phyloP scores from a whole-genome alignment of 1,140 invertebrate species.

The Drosophila cardini region DNA sequence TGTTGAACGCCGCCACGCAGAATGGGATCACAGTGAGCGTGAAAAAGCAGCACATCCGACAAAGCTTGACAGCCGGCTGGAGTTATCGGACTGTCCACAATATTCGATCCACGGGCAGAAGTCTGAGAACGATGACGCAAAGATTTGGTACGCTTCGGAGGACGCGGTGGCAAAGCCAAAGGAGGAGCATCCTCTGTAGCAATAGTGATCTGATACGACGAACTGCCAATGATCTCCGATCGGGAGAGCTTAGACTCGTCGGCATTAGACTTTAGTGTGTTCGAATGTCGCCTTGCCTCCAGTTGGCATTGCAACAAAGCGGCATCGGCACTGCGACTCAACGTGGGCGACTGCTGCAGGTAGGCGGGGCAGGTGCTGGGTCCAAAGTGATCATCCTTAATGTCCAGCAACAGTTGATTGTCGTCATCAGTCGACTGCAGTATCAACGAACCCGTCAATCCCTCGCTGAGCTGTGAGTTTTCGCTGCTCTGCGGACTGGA shows the following conservation, averaged over 20 bases:
- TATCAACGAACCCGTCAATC: constrained; percentile 22
- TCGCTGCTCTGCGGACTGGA: constrained; percentile 73
- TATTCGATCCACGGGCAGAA: background rate
- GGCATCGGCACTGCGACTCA: constrained; percentile 78
- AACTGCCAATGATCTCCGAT: constrained; percentile 73
- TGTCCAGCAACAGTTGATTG: constrained; percentile 67
- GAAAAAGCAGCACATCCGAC: constrained; percentile 89
- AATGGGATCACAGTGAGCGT: constrained; percentile 91
- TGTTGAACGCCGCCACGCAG: constrained; percentile 89
- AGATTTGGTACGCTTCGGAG: constrained; percentile 79
- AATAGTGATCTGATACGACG: constrained; percentile 55
- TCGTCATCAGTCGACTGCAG: constrained; percentile 28
- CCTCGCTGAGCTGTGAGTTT: constrained; percentile 51
- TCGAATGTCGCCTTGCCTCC: background rate
- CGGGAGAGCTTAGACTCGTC: constrained; percentile 50
- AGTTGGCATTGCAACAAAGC: constrained; percentile 47
- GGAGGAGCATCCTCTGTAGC: constrained; percentile 68
- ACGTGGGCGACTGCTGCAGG: constrained; percentile 52
- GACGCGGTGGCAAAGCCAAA: constrained; percentile 61
- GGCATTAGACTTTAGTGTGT: background rate
- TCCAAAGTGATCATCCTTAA: constrained; percentile 84
- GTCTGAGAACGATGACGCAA: constrained; percentile 47
- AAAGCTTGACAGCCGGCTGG: constrained; percentile 85
- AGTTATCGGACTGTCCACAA: background rate
- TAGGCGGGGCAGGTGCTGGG: constrained; percentile 70